Evolutionary conservation across 2,113 vertebrate species (phyloP).

Genomic region (Sylvia atricapilla): DNA sequence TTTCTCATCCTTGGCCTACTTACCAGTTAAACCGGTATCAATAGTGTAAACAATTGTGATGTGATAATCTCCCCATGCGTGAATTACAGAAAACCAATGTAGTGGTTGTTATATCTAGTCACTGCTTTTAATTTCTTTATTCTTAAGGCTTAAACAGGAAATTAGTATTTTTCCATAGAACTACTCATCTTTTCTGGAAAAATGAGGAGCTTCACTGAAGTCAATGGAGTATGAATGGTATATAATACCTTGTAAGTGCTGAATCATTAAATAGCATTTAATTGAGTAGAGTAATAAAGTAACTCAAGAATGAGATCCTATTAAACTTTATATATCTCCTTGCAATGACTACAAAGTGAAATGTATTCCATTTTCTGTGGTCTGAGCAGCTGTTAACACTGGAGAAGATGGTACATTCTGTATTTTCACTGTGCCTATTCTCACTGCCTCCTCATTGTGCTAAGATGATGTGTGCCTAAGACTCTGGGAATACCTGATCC

Average conservation of each 20-base stretch:
- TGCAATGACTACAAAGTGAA: background rate
- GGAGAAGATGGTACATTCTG: background rate
- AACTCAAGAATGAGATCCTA: background rate
- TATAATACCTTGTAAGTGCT: background rate
- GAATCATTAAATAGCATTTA: slow-evolving; percentile 29
- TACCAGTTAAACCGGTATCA: background rate
- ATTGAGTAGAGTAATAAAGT: background rate
- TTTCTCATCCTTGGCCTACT: background rate
- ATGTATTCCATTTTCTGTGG: background rate
- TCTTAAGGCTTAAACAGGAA: background rate
- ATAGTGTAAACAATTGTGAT: background rate
- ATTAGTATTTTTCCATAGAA: background rate
- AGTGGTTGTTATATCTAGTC: background rate
- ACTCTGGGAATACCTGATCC: background rate
- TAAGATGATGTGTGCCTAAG: background rate
- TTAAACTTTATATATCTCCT: background rate
- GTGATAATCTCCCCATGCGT: background rate
- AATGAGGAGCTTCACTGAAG: background rate
- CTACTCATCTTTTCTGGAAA: background rate
- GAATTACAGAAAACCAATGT: background rate
- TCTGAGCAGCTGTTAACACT: background rate
- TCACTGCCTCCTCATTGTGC: background rate
- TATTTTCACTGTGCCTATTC: background rate
- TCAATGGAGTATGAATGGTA: background rate
- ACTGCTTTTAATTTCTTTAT: background rate